Evolutionary conservation across 2,113 vertebrate species (phyloP).

Genomic region (Aegotheles bennettii): DNA sequence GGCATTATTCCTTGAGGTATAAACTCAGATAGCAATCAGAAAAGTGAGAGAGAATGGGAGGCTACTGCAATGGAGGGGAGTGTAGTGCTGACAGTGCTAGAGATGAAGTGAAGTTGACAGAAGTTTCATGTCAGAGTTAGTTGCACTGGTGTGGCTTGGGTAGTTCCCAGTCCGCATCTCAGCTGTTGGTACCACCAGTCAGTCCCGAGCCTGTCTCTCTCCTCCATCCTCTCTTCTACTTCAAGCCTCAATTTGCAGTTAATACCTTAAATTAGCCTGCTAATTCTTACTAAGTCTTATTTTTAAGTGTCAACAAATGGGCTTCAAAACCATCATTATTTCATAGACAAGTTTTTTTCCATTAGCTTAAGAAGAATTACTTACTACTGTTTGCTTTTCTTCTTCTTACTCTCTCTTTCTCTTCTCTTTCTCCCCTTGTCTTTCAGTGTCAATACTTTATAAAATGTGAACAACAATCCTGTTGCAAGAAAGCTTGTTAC

Average conservation of each 20-base stretch:
- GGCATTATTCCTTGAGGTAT: slow-evolving; percentile 22
- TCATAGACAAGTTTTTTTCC: background rate
- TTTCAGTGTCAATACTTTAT: background rate
- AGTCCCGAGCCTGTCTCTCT: background rate
- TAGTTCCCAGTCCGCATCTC: background rate
- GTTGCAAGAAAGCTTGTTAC: background rate
- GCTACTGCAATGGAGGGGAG: background rate
- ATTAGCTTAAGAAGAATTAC: background rate
- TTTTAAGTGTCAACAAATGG: background rate
- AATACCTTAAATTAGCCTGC: background rate
- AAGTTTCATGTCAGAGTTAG: background rate
- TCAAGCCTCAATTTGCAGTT: background rate
- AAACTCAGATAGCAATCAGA: background rate
- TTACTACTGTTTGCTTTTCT: background rate
- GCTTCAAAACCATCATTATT: background rate
- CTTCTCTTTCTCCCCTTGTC: background rate
- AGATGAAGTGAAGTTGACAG: slow-evolving; percentile 1
- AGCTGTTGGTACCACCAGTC: background rate
- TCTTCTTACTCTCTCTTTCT: background rate
- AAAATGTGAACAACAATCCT: background rate
- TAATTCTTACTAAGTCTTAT: background rate
- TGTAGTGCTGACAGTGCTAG: background rate
- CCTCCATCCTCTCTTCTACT: background rate
- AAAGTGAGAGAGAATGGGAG: background rate
- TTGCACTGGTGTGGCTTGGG: background rate